A percentile compares a stretch with the other conserved stretches of the same genome.
These are phyloP conservation scores for Ceuthmochares aereus DNA, from an alignment of 2,113 vertebrate genomes.

Conservation along the genomic window DNA sequence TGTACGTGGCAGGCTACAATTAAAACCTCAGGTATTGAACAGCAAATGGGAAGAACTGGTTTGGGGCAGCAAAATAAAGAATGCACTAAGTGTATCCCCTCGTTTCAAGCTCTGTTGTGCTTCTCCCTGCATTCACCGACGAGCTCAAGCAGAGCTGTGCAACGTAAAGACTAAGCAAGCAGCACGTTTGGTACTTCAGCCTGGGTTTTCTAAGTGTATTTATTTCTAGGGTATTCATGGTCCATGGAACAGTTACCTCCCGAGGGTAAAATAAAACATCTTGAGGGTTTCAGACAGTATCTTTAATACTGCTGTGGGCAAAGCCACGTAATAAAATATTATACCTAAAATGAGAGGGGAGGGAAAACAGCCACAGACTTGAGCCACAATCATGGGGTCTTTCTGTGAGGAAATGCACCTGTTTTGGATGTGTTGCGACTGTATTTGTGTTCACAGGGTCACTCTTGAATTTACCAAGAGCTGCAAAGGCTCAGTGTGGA, in stretches of 20 bases:
- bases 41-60: neutral
- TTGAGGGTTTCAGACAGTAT: neutral
- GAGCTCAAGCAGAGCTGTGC: neutral
- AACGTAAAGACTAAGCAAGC: neutral
- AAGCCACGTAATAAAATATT: neutral
- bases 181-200: neutral
- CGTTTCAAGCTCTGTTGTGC: neutral
- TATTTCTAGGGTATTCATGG: neutral
- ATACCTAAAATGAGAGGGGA: neutral
- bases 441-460: neutral
- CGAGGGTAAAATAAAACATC: neutral
- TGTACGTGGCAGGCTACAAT: neutral
- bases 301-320: neutral
- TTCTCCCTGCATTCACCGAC: neutral
- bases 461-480: neutral
- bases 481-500: fast-evolving
- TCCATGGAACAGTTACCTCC: neutral
- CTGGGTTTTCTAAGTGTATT: neutral
- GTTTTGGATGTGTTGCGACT: neutral
- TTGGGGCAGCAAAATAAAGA: neutral
- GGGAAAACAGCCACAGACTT: neutral
- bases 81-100: neutral
- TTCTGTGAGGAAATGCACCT: neutral
- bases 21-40: neutral
- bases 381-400: neutral